Percentiles rank a stretch among this genome's conserved stretches.
Conservation (phyloP, 2,113 vertebrate species). For the Phodopus roborovskii region DNA sequence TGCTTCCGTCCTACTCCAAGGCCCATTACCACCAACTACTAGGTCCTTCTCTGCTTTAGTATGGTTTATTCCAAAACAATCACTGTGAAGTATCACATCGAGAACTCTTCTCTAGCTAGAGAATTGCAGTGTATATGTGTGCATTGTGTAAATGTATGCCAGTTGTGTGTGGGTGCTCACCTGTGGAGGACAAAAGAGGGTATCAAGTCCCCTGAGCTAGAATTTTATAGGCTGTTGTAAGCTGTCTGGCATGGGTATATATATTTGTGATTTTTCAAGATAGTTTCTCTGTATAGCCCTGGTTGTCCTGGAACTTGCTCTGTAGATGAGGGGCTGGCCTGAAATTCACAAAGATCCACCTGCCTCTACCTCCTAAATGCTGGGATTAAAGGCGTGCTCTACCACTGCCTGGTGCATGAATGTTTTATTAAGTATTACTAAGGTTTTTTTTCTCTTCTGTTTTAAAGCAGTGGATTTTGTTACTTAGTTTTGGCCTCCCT, state of each 20-base stretch:
- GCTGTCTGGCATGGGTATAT: not conserved
- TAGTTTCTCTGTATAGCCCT: too few species aligned
- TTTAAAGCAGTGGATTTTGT: not conserved
- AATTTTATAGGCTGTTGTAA: not conserved
- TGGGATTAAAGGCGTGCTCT: too few species aligned
- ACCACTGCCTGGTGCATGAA: not conserved
- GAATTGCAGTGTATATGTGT: not conserved
- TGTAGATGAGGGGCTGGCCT: too few species aligned
- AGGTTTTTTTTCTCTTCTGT: not conserved
- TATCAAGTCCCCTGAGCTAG: not conserved
- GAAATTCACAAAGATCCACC: too few species aligned
- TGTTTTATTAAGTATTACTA: not conserved
- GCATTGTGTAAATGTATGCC: not conserved
- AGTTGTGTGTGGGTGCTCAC: not conserved
- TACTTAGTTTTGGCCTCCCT: slow-evolving; percentile 4
- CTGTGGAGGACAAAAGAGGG: not conserved
- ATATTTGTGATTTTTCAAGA: too few species aligned
- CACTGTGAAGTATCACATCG: not conserved
- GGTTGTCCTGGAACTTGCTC: too few species aligned
- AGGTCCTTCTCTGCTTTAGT: not conserved
- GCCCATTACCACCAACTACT: not conserved
- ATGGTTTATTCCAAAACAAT: not conserved
- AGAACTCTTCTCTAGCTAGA: slow-evolving; percentile 3
- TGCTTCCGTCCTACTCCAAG: not conserved
- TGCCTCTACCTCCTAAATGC: too few species aligned